These are phyloP conservation scores for Drosophila nikananu DNA, from an alignment of 1,140 invertebrate species.

Conservation along the genomic window DNA sequence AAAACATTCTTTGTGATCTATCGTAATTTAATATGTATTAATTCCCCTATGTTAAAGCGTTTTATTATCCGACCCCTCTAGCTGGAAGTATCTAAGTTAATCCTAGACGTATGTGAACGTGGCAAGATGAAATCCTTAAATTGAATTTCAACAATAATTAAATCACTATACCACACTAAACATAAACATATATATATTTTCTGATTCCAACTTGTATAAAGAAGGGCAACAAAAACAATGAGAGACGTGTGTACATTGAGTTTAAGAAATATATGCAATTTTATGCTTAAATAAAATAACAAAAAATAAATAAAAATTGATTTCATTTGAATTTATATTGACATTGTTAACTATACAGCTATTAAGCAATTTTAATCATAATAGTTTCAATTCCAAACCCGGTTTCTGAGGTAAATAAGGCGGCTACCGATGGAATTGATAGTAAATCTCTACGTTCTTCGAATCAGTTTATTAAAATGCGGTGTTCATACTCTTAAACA, in stretches of 20 bases:
- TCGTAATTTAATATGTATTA: slow-evolving; percentile 70
- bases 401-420: too few species aligned
- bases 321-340: background rate
- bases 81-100: slow-evolving; percentile 34
- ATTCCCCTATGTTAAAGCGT: slow-evolving; percentile 59
- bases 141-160: slow-evolving; percentile 69
- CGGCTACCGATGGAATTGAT: too few species aligned
- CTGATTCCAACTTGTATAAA: slow-evolving; percentile 68
- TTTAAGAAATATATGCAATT: slow-evolving; percentile 63
- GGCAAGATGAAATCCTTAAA: slow-evolving; percentile 46
- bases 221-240: slow-evolving; percentile 29
- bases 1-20: slow-evolving; percentile 80
- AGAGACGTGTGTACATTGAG: slow-evolving; percentile 48
- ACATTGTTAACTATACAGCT: too few species aligned
- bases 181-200: slow-evolving; percentile 62
- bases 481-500: too few species aligned
- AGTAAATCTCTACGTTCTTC: too few species aligned
- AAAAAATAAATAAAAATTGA: background rate
- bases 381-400: too few species aligned
- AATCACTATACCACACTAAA: slow-evolving; percentile 51
- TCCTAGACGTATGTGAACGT: slow-evolving; percentile 25
- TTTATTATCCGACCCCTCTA: slow-evolving; percentile 52
- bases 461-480: too few species aligned
- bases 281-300: slow-evolving; percentile 57
- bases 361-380: too few species aligned